Percentiles rank a stretch among this genome's conserved stretches.
Conservation (phyloP, 2,797 vertebrate species). For the Glyptemys insculpta region DNA sequence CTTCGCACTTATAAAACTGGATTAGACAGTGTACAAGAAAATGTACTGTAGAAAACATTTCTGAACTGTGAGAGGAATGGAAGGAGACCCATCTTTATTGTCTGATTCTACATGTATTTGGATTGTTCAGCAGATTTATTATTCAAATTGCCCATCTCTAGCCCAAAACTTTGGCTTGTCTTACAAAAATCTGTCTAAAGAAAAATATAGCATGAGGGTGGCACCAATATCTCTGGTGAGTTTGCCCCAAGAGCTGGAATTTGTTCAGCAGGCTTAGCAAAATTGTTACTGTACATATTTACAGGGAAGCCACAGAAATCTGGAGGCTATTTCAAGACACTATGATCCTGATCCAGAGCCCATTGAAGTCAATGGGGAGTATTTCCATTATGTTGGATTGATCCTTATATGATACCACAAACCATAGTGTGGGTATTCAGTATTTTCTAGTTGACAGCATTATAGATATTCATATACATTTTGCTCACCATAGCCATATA, state of each 20-base stretch:
- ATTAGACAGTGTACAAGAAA: not conserved
- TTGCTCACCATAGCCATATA: not conserved
- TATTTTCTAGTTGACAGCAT: not conserved
- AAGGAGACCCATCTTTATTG: not conserved
- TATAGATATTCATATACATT: not conserved
- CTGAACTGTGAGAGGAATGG: not conserved
- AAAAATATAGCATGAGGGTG: conserved; percentile 9
- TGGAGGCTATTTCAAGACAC: not conserved
- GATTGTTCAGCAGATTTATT: conserved; percentile 23
- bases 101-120: conserved; percentile 25
- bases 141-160: conserved; percentile 60
- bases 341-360: not conserved
- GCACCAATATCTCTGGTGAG: conserved; percentile 39
- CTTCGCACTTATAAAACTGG: not conserved
- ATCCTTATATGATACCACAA: not conserved
- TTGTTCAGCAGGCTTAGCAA: conserved; percentile 8
- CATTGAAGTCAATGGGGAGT: not conserved
- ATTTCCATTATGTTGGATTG: not conserved
- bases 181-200: conserved; percentile 36
- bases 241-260: conserved; percentile 38
- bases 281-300: not conserved
- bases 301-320: conserved; percentile 11
- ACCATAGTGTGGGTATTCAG: not conserved
- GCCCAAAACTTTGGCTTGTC: conserved; percentile 52
- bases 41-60: not conserved